Conservation (phyloP, 92 coral and sea anemone genomes). For the Muricea muricata region DNA sequence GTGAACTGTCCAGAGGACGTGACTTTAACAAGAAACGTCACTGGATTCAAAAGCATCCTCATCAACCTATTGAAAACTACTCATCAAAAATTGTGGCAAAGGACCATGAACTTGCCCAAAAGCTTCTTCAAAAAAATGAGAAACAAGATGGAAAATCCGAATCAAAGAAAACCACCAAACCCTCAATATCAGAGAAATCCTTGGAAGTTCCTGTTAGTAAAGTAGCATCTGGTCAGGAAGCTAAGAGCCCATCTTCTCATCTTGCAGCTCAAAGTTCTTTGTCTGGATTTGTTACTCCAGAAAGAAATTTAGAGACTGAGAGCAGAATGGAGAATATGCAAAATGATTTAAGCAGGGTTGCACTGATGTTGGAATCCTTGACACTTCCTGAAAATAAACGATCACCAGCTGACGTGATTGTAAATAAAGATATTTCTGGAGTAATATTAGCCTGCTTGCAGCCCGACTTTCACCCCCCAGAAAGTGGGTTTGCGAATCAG, state of each 20-base stretch:
- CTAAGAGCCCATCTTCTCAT: no score
- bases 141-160: not conserved
- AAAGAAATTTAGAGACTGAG: not conserved
- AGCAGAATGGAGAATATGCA: not conserved
- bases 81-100: not conserved
- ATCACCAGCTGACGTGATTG: not conserved
- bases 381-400: not conserved
- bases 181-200: no score
- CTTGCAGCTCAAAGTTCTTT: not conserved
- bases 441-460: no score
- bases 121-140: not conserved
- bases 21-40: slow-evolving; percentile 1
- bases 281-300: not conserved
- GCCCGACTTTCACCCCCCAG: no score
- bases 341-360: not conserved
- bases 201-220: no score
- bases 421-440: not conserved
- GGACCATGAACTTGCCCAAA: not conserved
- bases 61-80: not conserved
- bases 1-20: not conserved
- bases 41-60: slow-evolving; percentile 10
- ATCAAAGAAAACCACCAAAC: not conserved
- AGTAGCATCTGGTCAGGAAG: no score
- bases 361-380: not conserved
- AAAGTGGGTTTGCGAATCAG: no score